Percentiles rank a stretch among this genome's conserved stretches.
Conservation (phyloP, 2,888 invertebrate species). For the Caenorhabditis imperialis region DNA sequence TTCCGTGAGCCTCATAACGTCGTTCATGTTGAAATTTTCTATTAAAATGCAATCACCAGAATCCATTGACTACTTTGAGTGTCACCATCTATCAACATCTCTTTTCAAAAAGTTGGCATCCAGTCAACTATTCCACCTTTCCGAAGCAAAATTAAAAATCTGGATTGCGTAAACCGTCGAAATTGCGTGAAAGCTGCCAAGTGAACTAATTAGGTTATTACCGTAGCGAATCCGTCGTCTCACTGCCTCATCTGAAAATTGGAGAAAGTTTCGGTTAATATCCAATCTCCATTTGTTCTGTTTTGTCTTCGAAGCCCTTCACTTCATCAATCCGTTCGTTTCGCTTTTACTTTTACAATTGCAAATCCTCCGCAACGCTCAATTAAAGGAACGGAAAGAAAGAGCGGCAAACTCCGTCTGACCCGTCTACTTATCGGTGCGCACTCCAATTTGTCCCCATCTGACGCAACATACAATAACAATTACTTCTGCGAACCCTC, state of each 20-base stretch:
- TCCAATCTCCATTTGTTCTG: conserved; percentile 13
- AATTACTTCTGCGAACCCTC: conserved; percentile 34
- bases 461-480: conserved; percentile 49
- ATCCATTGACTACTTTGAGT: neutral
- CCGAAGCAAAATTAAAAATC: neutral
- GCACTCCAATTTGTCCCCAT: conserved; percentile 45
- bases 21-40: too few relatives aligned
- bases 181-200: conserved; percentile 26
- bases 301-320: neutral
- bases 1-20: too few relatives aligned
- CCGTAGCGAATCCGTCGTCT: conserved; percentile 31
- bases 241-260: conserved; percentile 22
- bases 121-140: neutral
- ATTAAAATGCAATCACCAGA: too few relatives aligned
- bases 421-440: conserved; percentile 49
- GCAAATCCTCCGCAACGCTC: conserved; percentile 26
- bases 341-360: neutral
- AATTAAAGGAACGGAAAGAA: conserved; percentile 22
- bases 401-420: conserved; percentile 32
- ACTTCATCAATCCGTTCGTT: conserved; percentile 1
- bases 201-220: conserved; percentile 47
- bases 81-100: neutral
- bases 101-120: neutral
- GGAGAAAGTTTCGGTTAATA: conserved; percentile 39
- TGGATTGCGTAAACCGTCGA: conserved; percentile 30